Base-by-base conservation (phyloP, 2,888 invertebrate species). In the Noctua comes region DNA sequence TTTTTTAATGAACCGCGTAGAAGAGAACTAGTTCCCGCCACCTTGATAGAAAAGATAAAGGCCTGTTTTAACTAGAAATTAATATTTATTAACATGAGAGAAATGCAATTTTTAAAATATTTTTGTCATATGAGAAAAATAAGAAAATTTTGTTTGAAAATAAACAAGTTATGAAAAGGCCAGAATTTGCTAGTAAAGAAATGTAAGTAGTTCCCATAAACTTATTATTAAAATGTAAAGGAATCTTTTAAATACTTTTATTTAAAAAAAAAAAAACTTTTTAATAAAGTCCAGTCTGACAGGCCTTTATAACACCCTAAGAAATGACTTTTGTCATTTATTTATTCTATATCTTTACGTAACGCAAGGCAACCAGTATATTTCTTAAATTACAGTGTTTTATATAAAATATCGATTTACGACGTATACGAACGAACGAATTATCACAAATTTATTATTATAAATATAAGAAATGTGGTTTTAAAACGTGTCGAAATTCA, bases 361-460 rank as follows among this genome's bases (percentile, higher is more conserved):
- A 95, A 94, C 89, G 93, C 92, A 96, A 96, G 96, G 96, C 96
- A 95, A 96, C 96, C 97, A 91, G 86, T 83, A 86, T 79, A 85
- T 88, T 86, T 89, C 87, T 89, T 89, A 91, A 86, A 90, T 75
- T 91, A 89, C 84, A 88, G 31, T 73, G 85, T 89, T 82, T 85
- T 80, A 85, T 80, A 84, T 80, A 83, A 84, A 87, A 73, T 80
- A 78, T 87, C 84, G 77, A 74, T 84, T 84, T 72, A 86, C 93
- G 93, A 95, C 93, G 93, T 93, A 93, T 90, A 92, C 83, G 76
- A 90, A 90, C 89, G 86, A 86, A 91, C 90, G 87, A 91, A 92
- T 92, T 95, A 96, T 96, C 95, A 96, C 96, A 95, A 93, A 90
- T 82, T 87, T 85, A 81, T 83, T 82, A 87, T 77, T 71, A 88